Conservation (phyloP, 2,113 vertebrate species). For the Dipodomys ordii region DNA sequence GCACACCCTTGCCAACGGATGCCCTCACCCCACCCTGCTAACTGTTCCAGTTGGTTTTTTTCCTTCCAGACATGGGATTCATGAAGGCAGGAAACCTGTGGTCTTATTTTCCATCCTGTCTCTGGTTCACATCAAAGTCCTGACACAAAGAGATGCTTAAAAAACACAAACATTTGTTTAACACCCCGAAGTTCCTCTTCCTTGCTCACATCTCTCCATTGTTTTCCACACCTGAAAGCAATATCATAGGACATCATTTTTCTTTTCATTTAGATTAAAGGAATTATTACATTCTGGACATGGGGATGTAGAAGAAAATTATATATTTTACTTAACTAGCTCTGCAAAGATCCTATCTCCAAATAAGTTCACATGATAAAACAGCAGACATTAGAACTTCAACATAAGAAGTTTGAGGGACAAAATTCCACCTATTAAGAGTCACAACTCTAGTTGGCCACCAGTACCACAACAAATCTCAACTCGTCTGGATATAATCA, state of each 20-base stretch:
- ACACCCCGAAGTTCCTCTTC: not conserved
- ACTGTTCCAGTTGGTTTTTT: not conserved
- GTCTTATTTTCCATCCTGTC: not conserved
- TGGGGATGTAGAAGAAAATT: not conserved
- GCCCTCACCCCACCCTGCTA: not conserved
- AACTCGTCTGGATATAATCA: not conserved
- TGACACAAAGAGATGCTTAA: not conserved
- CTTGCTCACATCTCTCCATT: not conserved
- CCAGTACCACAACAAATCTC: not conserved
- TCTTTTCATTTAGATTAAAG: not conserved
- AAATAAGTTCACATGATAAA: constrained; percentile 30
- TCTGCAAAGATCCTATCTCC: not conserved
- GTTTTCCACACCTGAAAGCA: not conserved
- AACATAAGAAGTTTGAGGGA: not conserved
- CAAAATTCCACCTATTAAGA: not conserved
- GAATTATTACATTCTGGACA: not conserved
- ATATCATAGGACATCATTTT: not conserved
- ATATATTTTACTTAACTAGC: not conserved
- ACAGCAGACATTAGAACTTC: not conserved
- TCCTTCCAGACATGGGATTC: not conserved
- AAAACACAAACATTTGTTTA: not conserved
- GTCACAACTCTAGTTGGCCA: not conserved
- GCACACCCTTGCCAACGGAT: not conserved
- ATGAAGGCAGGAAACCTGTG: not conserved
- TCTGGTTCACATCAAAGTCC: not conserved